Base-by-base conservation (phyloP, 2,888 invertebrate species). In the Stenoptilia bipunctidactyla region DNA sequence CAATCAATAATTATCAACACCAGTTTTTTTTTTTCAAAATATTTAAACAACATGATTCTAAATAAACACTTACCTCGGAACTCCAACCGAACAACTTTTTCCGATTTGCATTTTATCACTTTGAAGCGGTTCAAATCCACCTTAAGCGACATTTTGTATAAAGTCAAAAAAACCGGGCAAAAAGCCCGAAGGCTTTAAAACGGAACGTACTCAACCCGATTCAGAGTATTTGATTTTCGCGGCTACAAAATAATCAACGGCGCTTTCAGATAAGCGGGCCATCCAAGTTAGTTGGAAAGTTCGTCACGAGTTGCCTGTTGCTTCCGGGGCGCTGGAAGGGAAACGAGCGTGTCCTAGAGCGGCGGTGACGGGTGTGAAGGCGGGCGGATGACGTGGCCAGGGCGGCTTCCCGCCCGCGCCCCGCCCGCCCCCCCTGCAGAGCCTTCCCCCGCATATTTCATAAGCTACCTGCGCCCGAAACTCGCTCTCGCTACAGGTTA, bases 51-150 rank as follows among this genome's bases (percentile, higher is more conserved):
- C n/a, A n/a, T n/a, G n/a, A n/a, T n/a, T n/a, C n/a, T n/a, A n/a
- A n/a, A 5, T 20, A 8, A 36, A 4, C 40, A 58, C 89, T 86
- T 84, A 94, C 94, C 93, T 85, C 94, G 80, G 62, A 94, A 94
- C 49, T 90, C 89, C 48, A 91, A 75, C 50, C 88, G 87, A 38
- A 87, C 89, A 47, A 87, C 85, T 58, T 90, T 89, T 50, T 90
- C 90, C 9, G 86, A 86, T 61, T 89, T 90, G 57, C 86, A 85
- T 68, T 89, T 90, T 13, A 89, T 77, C 39, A 90, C 82, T 70
- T 89, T 89, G 59, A 92, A 89, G 50, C 89, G 88, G 60, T 88
- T 87, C 34, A 92, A 62, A 58, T 86, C 86, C 13, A 92, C 88
- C 9, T 86, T 76, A 34, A 92, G 85, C 55, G 92, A 88, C 92